Evolutionary conservation across 2,888 invertebrate species (phyloP).

Genomic region (Sarcophaga carnaria): DNA sequence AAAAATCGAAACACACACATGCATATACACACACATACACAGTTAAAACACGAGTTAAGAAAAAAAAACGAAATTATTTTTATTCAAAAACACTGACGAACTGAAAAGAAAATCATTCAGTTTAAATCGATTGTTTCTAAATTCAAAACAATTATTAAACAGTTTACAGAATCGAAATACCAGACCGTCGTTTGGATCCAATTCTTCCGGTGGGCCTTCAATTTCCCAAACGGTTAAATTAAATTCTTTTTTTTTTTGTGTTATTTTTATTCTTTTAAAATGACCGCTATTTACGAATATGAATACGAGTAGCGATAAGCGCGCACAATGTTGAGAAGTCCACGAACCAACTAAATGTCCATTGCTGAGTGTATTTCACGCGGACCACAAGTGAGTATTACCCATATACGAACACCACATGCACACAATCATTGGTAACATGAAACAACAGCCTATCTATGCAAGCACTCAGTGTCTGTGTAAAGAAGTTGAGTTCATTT

Average conservation of each 20-base stretch:
- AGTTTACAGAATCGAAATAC: neutral
- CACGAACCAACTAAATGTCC: constrained; percentile 82
- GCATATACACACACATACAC: constrained; percentile 29
- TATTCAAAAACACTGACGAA: neutral
- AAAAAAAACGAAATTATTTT: neutral
- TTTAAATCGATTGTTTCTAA: neutral
- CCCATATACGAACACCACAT: constrained; percentile 40
- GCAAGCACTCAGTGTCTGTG: too few relatives aligned
- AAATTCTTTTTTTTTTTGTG: constrained; percentile 43
- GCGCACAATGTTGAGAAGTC: constrained; percentile 82
- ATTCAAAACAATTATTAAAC: neutral
- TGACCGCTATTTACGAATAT: constrained; percentile 68
- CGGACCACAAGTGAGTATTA: constrained; percentile 77
- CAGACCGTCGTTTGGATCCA: neutral
- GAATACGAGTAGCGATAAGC: constrained; percentile 72
- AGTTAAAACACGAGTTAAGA: neutral
- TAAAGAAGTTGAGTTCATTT: constrained; percentile 24
- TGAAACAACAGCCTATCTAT: neutral
- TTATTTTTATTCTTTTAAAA: constrained; percentile 41
- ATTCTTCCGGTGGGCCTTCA: constrained; percentile 3
- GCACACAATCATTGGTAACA: constrained; percentile 4
- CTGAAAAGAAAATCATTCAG: neutral
- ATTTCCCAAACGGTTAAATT: neutral
- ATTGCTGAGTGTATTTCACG: constrained; percentile 81
- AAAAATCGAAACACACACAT: neutral